Percentiles rank a stretch among this genome's conserved stretches.
Evolutionary conservation across 2,113 vertebrate genomes (phyloP).

Genomic region (Pomatorhinus ruficollis): DNA sequence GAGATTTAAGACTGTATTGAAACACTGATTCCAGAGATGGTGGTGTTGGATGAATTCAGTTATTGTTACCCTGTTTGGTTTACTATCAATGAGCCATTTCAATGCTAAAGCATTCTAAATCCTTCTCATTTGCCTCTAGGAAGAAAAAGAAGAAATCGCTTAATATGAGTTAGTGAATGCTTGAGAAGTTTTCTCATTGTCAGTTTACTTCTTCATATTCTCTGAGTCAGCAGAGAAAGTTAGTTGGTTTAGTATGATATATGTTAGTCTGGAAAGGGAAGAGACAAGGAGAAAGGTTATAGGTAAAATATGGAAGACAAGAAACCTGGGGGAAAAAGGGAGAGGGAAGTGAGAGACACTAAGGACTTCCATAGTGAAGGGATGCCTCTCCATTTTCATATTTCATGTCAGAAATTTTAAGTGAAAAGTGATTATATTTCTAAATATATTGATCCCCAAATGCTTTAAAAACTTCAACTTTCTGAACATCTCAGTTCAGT

Average conservation of each 20-base stretch:
- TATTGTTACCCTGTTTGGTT: neutral
- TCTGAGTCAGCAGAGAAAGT: neutral
- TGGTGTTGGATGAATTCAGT: neutral
- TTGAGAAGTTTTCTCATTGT: neutral
- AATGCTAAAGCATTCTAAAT: neutral
- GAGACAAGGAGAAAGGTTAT: neutral
- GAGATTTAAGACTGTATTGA: neutral
- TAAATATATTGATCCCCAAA: neutral
- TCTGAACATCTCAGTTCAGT: neutral
- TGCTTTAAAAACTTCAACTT: neutral
- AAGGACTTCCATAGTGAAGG: neutral
- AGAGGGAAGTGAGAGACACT: neutral
- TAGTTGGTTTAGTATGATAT: neutral
- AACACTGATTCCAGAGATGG: neutral
- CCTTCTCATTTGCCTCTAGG: neutral
- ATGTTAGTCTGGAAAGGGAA: neutral
- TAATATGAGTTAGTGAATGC: neutral
- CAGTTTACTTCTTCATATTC: neutral
- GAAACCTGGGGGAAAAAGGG: neutral
- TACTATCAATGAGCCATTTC: neutral
- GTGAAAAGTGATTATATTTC: neutral
- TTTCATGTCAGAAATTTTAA: neutral
- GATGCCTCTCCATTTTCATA: neutral
- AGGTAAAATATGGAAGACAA: neutral
- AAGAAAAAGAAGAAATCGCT: neutral